Evolutionary conservation across 2,113 vertebrate species (phyloP), one percentile per base, ranked within the genome.

Genomic region (Lanius collurio): DNA sequence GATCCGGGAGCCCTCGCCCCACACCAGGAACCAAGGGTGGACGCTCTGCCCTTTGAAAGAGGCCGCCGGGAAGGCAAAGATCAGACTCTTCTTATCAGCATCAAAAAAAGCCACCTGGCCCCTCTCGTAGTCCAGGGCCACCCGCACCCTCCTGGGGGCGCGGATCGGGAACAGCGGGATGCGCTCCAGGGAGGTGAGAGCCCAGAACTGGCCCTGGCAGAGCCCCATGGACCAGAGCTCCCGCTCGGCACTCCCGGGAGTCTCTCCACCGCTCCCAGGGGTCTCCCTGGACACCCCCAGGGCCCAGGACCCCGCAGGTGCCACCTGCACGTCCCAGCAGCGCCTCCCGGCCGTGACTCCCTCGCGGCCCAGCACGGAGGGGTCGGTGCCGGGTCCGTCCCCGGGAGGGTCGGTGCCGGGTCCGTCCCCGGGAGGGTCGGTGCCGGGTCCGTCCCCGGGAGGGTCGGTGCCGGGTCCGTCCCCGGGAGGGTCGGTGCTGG

Each of bases 311-410:
- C 95, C 95, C 30, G 6, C 10, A 7, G 87, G 55, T 1, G 80
- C 2, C 87, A 91, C 94, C 73, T 76, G 73, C 50, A 69, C 95
- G 23, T 95, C 92, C 94, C 95, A 96, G 87, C 94, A 96, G 49
- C 27, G 12, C 22, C 47, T 13, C 33, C 11, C 71, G 50, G 7
- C 84, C 68, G 55, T 9, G 83, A 96, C 4, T 2, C 22, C n/a
- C 35, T 75, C 11, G 0, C 1, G 6, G 28, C 47, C 87, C 49
- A 95, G 49, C 22, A 96, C 95, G 0, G 35, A 83, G 30, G 92
- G 90, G 3, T 89, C 76, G 8, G 8, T 3, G 31, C 24, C 39
- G 6, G n/a, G 6, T 8, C 11, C 59, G 7, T 39, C 16, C 35
- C 3, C 59, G 59, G 59, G 57, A 17, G 35, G 10, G n/a, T 37